Conservation (phyloP, 2,113 vertebrate species). For the Typhlomys cinereus region DNA sequence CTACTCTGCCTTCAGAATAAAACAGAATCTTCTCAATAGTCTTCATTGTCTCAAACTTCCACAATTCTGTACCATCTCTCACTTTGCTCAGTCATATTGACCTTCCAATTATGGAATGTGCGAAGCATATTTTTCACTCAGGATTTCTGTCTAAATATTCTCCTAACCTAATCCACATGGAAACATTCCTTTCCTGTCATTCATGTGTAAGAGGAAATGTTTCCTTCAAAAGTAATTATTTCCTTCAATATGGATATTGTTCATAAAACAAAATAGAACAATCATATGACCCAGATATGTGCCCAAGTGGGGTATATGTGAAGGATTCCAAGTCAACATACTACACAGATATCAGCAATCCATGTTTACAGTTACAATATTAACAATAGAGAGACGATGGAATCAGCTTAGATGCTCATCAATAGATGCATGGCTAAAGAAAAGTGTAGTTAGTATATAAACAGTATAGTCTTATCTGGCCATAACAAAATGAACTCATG, state of each 20-base stretch:
- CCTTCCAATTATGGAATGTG: not conserved
- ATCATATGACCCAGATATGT: not conserved
- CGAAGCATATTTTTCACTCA: not conserved
- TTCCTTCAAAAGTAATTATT: constrained; percentile 1
- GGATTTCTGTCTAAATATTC: not conserved
- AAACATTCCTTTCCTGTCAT: not conserved
- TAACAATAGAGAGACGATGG: not conserved
- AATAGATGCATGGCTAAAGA: not conserved
- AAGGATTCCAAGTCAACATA: not conserved
- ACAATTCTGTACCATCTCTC: not conserved
- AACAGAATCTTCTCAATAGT: not conserved
- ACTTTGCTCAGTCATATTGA: not conserved
- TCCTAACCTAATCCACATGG: not conserved
- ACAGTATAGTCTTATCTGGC: not conserved
- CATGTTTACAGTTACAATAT: not conserved
- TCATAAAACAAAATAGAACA: not conserved
- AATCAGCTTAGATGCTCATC: not conserved
- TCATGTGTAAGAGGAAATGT: not conserved
- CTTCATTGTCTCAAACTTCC: not conserved
- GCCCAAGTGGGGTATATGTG: not conserved
- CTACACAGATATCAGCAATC: not conserved
- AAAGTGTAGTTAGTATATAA: not conserved
- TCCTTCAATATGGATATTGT: not conserved
- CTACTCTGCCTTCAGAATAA: not conserved
- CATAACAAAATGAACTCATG: not conserved